These are phyloP conservation scores for Oxystoma pomonae DNA, from an alignment of 2,888 invertebrate species.

Conservation along the genomic window DNA sequence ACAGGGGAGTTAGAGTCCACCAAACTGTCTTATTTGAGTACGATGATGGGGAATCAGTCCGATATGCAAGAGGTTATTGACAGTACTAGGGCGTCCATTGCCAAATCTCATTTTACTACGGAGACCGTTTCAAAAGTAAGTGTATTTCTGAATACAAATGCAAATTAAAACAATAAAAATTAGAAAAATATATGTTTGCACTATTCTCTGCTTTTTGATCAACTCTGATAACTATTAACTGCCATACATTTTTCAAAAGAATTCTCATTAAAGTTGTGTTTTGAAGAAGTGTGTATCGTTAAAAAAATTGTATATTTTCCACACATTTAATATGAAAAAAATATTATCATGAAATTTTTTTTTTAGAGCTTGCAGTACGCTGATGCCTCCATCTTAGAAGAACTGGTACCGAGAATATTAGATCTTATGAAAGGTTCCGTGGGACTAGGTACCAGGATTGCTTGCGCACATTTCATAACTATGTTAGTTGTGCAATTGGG, in stretches of 20 bases:
- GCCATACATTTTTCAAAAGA: too few relatives aligned
- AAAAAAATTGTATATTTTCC: too few relatives aligned
- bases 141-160: conserved; percentile 1
- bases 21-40: conserved; percentile 75
- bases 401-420: conserved; percentile 74
- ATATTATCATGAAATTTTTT: too few relatives aligned
- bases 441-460: conserved; percentile 80
- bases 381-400: conserved; percentile 70
- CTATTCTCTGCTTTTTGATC: too few relatives aligned
- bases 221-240: too few relatives aligned
- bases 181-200: not conserved
- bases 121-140: conserved; percentile 78
- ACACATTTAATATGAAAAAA: too few relatives aligned
- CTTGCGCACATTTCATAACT: conserved; percentile 74
- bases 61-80: conserved; percentile 75
- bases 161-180: not conserved
- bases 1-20: conserved; percentile 83
- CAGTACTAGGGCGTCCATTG: conserved; percentile 72
- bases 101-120: conserved; percentile 82
- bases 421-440: conserved; percentile 77
- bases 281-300: too few relatives aligned
- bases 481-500: conserved; percentile 55
- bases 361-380: conserved; percentile 64
- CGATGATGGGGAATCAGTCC: conserved; percentile 61
- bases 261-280: too few relatives aligned